Evolutionary conservation across 2,113 vertebrate species (phyloP).

Genomic region (Rhinogobius similis): DNA sequence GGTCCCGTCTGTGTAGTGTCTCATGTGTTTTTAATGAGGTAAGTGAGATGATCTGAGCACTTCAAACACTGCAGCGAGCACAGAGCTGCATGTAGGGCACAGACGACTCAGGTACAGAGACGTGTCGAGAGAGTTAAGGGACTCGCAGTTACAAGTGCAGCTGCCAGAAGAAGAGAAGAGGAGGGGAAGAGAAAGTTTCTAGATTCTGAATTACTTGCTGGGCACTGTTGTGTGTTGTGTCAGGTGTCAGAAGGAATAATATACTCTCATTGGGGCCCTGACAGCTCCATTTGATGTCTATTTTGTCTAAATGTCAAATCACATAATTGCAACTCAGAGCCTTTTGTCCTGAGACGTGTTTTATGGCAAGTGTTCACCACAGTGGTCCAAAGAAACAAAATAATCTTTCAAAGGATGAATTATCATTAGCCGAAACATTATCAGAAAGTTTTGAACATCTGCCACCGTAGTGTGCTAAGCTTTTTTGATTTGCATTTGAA

Average conservation of each 20-base stretch:
- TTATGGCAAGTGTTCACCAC: background rate
- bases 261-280: background rate
- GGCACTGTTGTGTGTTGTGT: background rate
- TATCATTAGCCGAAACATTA: no score
- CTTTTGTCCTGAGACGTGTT: no score
- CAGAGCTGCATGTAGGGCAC: slow-evolving; percentile 39
- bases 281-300: background rate
- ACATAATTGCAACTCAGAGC: background rate
- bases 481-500: no score
- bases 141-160: slow-evolving; percentile 25
- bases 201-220: background rate
- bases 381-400: no score
- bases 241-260: background rate
- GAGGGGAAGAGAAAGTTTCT: background rate
- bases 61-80: slow-evolving; percentile 45
- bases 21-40: slow-evolving; percentile 75
- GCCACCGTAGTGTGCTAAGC: no score
- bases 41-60: slow-evolving; percentile 61
- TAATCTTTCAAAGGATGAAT: no score
- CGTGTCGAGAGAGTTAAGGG: slow-evolving; percentile 40
- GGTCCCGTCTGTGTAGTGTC: slow-evolving; percentile 28
- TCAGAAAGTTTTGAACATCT: no score
- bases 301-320: background rate
- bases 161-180: slow-evolving; percentile 6
- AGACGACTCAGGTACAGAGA: slow-evolving; percentile 47